Conservation (phyloP, 1,140 invertebrate species). For the Philopotamus ludificatus region DNA sequence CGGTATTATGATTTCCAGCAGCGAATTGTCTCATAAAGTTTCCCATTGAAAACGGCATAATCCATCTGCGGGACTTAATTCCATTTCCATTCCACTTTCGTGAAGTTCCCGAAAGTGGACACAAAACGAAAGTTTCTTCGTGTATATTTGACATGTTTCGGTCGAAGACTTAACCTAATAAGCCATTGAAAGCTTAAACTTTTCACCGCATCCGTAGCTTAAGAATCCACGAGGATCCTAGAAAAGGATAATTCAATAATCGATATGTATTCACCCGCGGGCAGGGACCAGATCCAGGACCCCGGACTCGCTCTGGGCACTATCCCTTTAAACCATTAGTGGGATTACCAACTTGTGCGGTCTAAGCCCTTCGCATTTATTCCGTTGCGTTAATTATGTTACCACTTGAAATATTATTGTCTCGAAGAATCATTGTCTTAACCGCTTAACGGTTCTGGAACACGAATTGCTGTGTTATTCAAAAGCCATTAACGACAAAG, state of each 20-base stretch:
- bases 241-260: constrained; percentile 22
- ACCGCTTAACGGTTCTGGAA: too few relatives aligned
- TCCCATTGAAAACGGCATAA: background rate
- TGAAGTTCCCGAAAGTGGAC: background rate
- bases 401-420: too few relatives aligned
- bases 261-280: background rate
- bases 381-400: too few relatives aligned
- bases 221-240: background rate
- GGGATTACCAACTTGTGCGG: constrained; percentile 5
- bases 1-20: background rate
- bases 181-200: background rate
- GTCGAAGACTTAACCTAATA: background rate
- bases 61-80: background rate
- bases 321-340: constrained; percentile 1
- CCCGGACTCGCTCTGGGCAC: background rate
- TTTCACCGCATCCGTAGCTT: background rate
- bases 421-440: too few relatives aligned
- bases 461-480: too few relatives aligned
- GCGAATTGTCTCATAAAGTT: background rate
- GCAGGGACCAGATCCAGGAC: background rate
- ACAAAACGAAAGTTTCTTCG: background rate
- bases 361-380: constrained; percentile 4
- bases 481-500: too few relatives aligned
- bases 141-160: background rate
- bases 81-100: background rate